These are phyloP conservation scores for Sceliomorpha sp. DNA, from an alignment of 2,888 invertebrate species.

Conservation along the genomic window DNA sequence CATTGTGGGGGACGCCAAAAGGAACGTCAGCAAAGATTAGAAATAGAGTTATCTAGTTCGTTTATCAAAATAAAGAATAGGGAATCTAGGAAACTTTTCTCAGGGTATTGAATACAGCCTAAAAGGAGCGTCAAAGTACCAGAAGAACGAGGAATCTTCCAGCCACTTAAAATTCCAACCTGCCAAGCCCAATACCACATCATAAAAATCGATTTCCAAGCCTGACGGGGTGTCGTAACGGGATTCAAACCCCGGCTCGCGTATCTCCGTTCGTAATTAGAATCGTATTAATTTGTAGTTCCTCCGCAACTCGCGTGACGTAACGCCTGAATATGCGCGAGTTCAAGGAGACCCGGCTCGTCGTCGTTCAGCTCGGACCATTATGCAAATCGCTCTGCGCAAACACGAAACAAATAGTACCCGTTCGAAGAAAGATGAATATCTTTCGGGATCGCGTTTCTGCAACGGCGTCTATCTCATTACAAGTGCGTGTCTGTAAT, in stretches of 20 bases:
- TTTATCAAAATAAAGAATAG: too few relatives aligned
- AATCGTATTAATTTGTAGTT: conserved; percentile 48
- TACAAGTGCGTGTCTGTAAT: conserved; percentile 44
- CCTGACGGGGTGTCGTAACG: too few relatives aligned
- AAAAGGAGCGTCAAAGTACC: too few relatives aligned
- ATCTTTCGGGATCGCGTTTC: conserved; percentile 47
- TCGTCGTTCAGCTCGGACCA: conserved; percentile 36
- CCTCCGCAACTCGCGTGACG: conserved; percentile 33
- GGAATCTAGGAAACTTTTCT: too few relatives aligned
- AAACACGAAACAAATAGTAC: conserved; percentile 41
- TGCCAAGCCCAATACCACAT: too few relatives aligned
- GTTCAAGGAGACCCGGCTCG: conserved; percentile 46
- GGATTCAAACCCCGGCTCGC: background rate
- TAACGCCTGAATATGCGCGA: conserved; percentile 46
- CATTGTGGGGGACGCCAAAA: too few relatives aligned
- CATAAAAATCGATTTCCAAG: too few relatives aligned
- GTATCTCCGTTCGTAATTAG: conserved; percentile 9
- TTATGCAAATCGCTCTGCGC: conserved; percentile 40
- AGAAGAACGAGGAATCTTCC: too few relatives aligned
- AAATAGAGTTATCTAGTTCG: too few relatives aligned
- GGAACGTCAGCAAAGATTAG: too few relatives aligned
- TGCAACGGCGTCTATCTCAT: conserved; percentile 36
- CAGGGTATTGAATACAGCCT: too few relatives aligned
- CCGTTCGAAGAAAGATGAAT: conserved; percentile 50
- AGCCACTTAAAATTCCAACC: too few relatives aligned